A percentile compares a stretch with the other conserved stretches of the same genome.
phyloP scores from a whole-genome alignment of 2,113 vertebrate species.

The Epinephelus lanceolatus region DNA sequence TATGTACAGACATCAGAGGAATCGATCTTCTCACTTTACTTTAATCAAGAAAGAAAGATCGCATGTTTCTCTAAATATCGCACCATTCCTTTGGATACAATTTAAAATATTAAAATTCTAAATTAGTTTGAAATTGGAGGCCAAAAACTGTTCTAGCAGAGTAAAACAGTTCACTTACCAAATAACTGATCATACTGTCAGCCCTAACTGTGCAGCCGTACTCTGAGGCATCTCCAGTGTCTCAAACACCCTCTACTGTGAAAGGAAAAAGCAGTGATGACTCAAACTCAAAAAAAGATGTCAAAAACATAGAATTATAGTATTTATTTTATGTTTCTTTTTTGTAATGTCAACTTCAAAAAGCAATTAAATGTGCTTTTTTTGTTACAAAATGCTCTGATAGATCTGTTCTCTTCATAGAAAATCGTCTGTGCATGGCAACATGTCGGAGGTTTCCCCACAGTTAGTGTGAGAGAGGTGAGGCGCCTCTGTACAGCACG shows the following conservation, averaged over 20 bases:
- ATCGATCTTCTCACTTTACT: neutral
- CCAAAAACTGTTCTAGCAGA: neutral
- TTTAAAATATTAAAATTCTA: neutral
- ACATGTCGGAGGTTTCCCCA: slow-evolving; percentile 18
- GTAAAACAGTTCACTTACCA: neutral
- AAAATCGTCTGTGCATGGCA: slow-evolving; percentile 58
- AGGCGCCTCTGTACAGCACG: slow-evolving; percentile 10
- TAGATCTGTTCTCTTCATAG: slow-evolving; percentile 53
- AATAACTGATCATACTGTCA: neutral
- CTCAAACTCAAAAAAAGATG: slow-evolving; percentile 31
- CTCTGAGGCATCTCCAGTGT: neutral
- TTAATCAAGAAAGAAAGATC: neutral
- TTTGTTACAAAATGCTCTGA: slow-evolving; percentile 65
- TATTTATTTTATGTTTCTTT: slow-evolving; percentile 49
- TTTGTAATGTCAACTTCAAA: slow-evolving; percentile 57
- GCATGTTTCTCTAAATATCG: neutral
- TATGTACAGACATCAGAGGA: neutral
- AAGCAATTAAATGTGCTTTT: slow-evolving; percentile 61
- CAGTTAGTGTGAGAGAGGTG: neutral
- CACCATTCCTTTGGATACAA: neutral
- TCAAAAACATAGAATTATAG: slow-evolving; percentile 60
- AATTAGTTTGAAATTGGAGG: neutral
- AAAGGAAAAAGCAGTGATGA: slow-evolving; percentile 2
- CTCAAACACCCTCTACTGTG: neutral
- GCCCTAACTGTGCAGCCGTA: neutral